Conservation (phyloP, 2,113 vertebrate species). For the Engystomops pustulosus region DNA sequence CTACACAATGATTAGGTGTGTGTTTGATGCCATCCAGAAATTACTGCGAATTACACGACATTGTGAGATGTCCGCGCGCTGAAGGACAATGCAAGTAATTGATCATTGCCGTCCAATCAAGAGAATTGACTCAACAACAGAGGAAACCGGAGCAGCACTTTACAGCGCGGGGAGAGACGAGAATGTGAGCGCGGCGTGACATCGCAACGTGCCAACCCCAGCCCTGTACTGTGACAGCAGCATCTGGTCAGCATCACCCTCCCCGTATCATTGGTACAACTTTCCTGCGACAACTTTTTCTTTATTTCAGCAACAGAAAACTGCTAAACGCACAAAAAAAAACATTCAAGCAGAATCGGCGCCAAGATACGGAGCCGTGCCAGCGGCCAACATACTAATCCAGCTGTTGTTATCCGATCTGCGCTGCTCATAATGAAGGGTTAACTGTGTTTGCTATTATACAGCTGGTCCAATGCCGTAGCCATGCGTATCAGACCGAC, state of each 20-base stretch:
- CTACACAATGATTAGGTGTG: not conserved
- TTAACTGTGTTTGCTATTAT: not conserved
- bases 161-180: too few relatives aligned
- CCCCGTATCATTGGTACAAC: not conserved
- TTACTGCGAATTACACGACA: not conserved
- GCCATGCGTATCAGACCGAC: slow-evolving; percentile 1
- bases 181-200: not conserved
- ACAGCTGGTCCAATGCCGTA: slow-evolving; percentile 5
- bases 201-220: not conserved
- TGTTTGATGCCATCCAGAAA: slow-evolving; percentile 10
- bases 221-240: not conserved
- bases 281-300: not conserved
- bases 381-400: not conserved
- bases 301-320: not conserved
- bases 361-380: not conserved
- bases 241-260: not conserved
- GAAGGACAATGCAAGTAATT: not conserved
- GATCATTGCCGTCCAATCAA: not conserved
- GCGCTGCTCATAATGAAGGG: not conserved
- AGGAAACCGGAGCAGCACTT: not conserved
- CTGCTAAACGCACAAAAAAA: not conserved
- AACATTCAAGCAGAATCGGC: not conserved
- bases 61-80: not conserved
- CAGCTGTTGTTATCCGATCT: slow-evolving; percentile 36
- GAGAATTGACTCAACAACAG: not conserved